phyloP scores from a whole-genome alignment of 2,797 vertebrate species.

The Enteromius unitaeniatus region DNA sequence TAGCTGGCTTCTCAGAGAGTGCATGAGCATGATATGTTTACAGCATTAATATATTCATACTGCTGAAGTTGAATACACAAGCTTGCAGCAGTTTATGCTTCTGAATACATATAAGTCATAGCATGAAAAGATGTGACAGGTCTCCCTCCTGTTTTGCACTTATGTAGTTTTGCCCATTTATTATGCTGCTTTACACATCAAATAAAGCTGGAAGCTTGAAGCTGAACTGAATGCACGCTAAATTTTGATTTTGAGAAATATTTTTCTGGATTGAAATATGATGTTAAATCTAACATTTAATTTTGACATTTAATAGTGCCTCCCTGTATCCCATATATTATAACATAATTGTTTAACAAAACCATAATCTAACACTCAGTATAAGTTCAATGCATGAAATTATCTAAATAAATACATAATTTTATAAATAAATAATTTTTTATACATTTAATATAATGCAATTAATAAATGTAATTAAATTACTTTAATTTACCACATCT shows the following conservation, averaged over 20 bases:
- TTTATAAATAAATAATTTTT: too few relatives aligned
- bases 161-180: neutral
- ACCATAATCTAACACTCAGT: too few relatives aligned
- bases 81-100: constrained; percentile 2
- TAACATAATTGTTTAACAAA: too few relatives aligned
- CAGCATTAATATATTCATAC: neutral
- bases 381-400: neutral
- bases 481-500: neutral
- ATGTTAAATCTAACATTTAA: too few relatives aligned
- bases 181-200: neutral
- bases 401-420: too few relatives aligned
- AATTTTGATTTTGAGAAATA: too few relatives aligned
- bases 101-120: neutral
- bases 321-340: too few relatives aligned
- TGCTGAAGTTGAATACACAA: neutral
- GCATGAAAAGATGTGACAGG: neutral
- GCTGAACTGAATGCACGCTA: neutral
- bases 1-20: neutral
- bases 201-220: neutral
- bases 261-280: too few relatives aligned
- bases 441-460: too few relatives aligned
- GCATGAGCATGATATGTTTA: neutral
- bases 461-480: too few relatives aligned
- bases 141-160: neutral
- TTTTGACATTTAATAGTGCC: too few relatives aligned